Conservation (phyloP, 2,113 vertebrate genomes). For the Alligator sinensis region DNA sequence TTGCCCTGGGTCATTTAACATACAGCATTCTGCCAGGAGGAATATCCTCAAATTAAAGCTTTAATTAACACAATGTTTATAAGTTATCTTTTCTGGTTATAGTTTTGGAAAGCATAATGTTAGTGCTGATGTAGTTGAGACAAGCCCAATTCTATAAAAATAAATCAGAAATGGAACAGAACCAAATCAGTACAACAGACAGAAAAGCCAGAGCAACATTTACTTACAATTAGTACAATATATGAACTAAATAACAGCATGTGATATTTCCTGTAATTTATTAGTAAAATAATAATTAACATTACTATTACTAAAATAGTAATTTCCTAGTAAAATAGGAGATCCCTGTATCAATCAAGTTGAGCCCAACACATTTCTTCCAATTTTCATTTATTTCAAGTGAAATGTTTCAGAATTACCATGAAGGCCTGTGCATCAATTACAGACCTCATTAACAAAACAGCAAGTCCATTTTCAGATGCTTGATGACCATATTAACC, state of each 20-base stretch:
- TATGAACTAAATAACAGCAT: neutral
- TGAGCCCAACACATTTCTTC: neutral
- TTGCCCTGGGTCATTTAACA: neutral
- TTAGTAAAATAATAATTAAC: neutral
- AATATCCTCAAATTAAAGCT: constrained; percentile 4
- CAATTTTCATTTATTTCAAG: neutral
- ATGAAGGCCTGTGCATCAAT: neutral
- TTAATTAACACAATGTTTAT: neutral
- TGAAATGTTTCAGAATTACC: constrained; percentile 3
- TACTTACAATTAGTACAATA: neutral
- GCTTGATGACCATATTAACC: neutral
- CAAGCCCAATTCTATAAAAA: neutral
- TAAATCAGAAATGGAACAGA: neutral
- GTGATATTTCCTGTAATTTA: neutral
- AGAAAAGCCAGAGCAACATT: neutral
- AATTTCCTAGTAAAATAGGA: neutral
- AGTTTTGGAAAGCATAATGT: neutral
- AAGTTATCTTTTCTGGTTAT: neutral
- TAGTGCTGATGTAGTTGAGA: neutral
- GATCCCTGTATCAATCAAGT: neutral
- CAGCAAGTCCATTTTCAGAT: constrained; percentile 14
- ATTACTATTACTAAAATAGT: too few relatives aligned
- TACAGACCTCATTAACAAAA: constrained; percentile 18
- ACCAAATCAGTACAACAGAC: neutral
- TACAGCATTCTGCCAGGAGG: neutral